These are phyloP conservation scores for Proctacanthus coquilletti DNA, from an alignment of 1,140 invertebrate species.

Conservation along the genomic window DNA sequence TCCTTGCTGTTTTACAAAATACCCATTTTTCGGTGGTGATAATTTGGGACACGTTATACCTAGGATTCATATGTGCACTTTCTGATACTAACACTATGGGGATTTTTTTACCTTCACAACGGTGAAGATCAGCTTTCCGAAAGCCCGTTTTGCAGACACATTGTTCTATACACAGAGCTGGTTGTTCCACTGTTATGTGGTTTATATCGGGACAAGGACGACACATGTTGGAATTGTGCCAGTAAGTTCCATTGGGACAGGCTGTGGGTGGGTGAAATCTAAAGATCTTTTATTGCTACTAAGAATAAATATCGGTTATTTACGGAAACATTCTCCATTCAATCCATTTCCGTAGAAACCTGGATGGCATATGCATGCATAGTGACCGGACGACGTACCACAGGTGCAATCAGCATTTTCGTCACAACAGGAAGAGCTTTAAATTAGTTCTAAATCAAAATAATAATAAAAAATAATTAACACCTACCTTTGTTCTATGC, in stretches of 20 bases:
- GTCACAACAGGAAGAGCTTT: slow-evolving; percentile 54
- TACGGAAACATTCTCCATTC: slow-evolving; percentile 41
- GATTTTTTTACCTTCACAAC: slow-evolving; percentile 32
- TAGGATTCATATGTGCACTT: too few relatives aligned
- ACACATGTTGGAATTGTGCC: slow-evolving; percentile 38
- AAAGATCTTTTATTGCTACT: slow-evolving; percentile 6
- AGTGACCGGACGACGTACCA: slow-evolving; percentile 50
- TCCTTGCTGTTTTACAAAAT: slow-evolving; percentile 43
- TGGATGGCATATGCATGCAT: slow-evolving; percentile 45
- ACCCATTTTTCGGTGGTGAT: slow-evolving; percentile 43
- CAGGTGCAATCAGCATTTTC: slow-evolving; percentile 43
- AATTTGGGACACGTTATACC: slow-evolving; percentile 42
- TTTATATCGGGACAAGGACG: slow-evolving; percentile 46
- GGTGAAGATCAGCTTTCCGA: slow-evolving; percentile 12
- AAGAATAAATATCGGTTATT: background rate
- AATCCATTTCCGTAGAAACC: slow-evolving; percentile 53
- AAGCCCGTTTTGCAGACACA: slow-evolving; percentile 39
- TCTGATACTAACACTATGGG: too few relatives aligned
- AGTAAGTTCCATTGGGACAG: slow-evolving; percentile 36
- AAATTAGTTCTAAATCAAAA: too few relatives aligned
- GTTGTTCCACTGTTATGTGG: slow-evolving; percentile 37
- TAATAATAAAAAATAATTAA: too few relatives aligned
- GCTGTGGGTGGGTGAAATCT: slow-evolving; percentile 23
- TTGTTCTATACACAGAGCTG: slow-evolving; percentile 33
- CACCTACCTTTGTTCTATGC: too few relatives aligned